phyloP scores from a whole-genome alignment of 2,113 vertebrate species.

The Stictonetta naevosa region DNA sequence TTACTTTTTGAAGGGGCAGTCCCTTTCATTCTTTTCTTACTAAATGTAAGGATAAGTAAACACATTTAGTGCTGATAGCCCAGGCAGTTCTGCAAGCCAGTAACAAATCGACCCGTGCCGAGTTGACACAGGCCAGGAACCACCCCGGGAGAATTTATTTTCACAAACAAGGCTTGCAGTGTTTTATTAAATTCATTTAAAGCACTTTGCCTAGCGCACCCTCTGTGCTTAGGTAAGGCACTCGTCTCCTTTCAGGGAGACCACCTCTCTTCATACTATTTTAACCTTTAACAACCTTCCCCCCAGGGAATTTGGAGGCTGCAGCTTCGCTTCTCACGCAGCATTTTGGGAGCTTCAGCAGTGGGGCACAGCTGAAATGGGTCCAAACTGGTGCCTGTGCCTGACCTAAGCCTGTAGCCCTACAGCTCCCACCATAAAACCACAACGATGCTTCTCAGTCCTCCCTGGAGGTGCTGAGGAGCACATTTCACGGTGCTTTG shows the following conservation, averaged over 20 bases:
- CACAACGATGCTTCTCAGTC: rapidly evolving
- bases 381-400: not conserved
- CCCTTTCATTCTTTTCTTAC: not conserved
- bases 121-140: not conserved
- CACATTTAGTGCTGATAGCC: not conserved
- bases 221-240: not conserved
- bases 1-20: not conserved
- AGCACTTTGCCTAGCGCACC: not conserved
- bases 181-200: not conserved
- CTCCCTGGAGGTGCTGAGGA: not conserved
- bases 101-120: not conserved
- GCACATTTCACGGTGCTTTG: rapidly evolving
- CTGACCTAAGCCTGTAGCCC: not conserved
- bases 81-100: not conserved
- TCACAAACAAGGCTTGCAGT: not conserved
- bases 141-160: not conserved
- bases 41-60: not conserved
- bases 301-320: not conserved
- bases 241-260: not conserved
- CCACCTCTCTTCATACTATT: not conserved
- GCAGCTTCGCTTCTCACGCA: not conserved
- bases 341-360: not conserved
- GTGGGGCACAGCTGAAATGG: not conserved
- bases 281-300: not conserved
- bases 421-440: not conserved